These are phyloP conservation scores for Eurystomus glaucurus DNA, from an alignment of 2,797 vertebrate genomes.

Conservation along the genomic window DNA sequence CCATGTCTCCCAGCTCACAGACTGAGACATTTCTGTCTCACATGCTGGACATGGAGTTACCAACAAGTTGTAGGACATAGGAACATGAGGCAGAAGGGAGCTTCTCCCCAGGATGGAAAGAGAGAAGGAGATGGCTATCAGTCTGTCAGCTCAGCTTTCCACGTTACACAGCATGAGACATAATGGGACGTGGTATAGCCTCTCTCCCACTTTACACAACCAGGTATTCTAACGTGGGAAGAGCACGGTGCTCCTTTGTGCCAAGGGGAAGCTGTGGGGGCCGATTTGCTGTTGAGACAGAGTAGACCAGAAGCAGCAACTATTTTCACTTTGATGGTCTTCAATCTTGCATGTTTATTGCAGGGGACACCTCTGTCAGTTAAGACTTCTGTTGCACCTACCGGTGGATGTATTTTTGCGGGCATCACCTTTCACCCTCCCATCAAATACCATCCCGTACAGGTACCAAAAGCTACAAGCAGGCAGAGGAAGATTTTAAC, in stretches of 20 bases:
- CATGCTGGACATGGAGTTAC: not conserved
- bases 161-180: not conserved
- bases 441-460: not conserved
- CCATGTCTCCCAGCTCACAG: not conserved
- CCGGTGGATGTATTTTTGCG: not conserved
- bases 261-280: rapidly evolving
- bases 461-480: not conserved
- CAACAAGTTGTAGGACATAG: not conserved
- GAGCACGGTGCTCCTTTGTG: rapidly evolving
- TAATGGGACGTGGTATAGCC: not conserved
- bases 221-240: not conserved
- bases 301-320: not conserved
- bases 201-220: not conserved
- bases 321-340: not conserved
- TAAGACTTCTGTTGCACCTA: not conserved
- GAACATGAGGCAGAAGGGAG: not conserved
- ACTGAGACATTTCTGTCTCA: not conserved
- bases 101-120: not conserved
- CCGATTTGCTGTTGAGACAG: not conserved
- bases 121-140: not conserved
- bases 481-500: not conserved
- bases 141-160: not conserved
- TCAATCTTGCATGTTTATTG: not conserved
- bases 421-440: not conserved
- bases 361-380: not conserved